Percentiles rank a stretch among this genome's conserved stretches.
These are phyloP conservation scores for Grus americana DNA, from an alignment of 2,113 vertebrate genomes.

Conservation along the genomic window DNA sequence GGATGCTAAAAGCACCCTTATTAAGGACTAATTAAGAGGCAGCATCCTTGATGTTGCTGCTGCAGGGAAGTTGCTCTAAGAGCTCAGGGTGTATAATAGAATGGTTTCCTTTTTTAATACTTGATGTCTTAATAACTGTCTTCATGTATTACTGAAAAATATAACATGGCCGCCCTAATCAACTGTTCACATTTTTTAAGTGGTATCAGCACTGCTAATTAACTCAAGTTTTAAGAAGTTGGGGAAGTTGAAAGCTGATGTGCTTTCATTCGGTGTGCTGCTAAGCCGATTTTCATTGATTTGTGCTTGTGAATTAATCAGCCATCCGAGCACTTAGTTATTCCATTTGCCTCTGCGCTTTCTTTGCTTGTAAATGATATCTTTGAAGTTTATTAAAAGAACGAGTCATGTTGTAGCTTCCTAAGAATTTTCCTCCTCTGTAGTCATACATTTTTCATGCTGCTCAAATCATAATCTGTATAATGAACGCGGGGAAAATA, in stretches of 20 bases:
- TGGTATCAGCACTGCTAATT: slow-evolving; percentile 47
- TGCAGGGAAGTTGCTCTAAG: background rate
- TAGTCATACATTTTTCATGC: slow-evolving; percentile 48
- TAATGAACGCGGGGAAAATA: background rate
- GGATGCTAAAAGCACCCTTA: background rate
- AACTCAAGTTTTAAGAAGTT: slow-evolving; percentile 44
- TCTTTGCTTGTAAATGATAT: slow-evolving; percentile 34
- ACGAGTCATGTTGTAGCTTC: slow-evolving; percentile 51
- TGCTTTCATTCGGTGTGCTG: background rate
- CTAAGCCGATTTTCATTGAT: slow-evolving; percentile 61
- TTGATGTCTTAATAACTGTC: slow-evolving; percentile 43
- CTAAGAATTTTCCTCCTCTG: background rate
- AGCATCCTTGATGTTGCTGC: background rate
- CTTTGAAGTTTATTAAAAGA: slow-evolving; percentile 56
- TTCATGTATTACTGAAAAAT: background rate
- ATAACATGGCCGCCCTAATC: background rate
- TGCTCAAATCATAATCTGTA: slow-evolving; percentile 15
- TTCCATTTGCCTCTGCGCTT: slow-evolving; percentile 2
- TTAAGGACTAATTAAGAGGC: slow-evolving; percentile 26
- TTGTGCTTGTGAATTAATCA: slow-evolving; percentile 51
- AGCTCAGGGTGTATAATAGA: background rate
- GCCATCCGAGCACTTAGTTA: slow-evolving; percentile 10
- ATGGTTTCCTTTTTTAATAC: background rate
- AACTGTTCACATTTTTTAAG: background rate
- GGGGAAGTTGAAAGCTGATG: slow-evolving; percentile 6